Base-by-base conservation (phyloP, 2,113 vertebrate species). In the Lucifuga dentata region DNA sequence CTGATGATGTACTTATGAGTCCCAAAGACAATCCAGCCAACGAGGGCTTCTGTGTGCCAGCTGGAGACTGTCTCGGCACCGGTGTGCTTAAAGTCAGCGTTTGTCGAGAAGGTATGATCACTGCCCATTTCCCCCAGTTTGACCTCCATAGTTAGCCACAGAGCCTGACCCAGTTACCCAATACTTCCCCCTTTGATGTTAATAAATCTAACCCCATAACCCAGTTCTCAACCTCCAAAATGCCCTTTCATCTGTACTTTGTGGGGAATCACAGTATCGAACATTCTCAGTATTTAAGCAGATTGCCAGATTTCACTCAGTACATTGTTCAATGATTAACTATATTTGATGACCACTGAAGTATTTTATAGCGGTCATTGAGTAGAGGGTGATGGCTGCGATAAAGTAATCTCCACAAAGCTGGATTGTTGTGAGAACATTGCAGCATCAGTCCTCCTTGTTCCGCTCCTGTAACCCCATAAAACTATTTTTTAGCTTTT, bases 31-130 rank as follows among this genome's bases (percentile, higher is more conserved):
- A 95, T 70, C 95, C 97, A 0, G 87, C 88, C 45, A 99, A 99
- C 0, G 93, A 90, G 0, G 97, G 98, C 5, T 99, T 98, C 93
- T 99, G 98, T 2, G 90, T 96, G 23, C 97, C 98, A 0, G 82
- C 93, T 5, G 95, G 95, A 2, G 92, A 98, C 40, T 99, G 98
- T 83, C 92, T 95, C 2, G 94, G 94, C 73, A 92, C 95, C 0
- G 98, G 98, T 0, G 91, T 99, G 62, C 92, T 98, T 44, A 99
- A 99, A 17, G 93, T 98, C 91, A 99, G 96, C 79, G 48, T 93
- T 73, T 99, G 98, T 89, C 95, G 92, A 68, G 91, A 97, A 78
- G 98, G 98, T 98, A 87, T 32, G 55, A 2, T 5, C 19, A 11
- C 32, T 1, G 2, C 13, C 65, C 2, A 0, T 13, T 29, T 2